Percentiles rank a stretch among this genome's conserved stretches.
Evolutionary conservation across 1,140 invertebrate genomes (phyloP).

Genomic region (Atta colombica): DNA sequence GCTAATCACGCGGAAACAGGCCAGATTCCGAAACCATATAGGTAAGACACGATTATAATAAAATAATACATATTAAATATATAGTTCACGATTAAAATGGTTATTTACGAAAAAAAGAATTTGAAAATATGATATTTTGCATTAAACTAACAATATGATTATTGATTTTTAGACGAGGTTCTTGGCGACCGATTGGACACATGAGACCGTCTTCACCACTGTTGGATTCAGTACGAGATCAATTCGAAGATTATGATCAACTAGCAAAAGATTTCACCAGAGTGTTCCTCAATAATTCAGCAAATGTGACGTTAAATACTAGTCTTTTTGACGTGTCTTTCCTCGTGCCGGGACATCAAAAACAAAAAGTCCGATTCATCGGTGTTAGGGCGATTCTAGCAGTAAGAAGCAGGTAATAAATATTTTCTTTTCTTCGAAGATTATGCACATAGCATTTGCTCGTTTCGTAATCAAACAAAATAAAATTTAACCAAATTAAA

Average conservation of each 20-base stretch:
- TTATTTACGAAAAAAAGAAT: not conserved
- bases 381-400: constrained; percentile 96
- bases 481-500: not conserved
- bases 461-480: not conserved
- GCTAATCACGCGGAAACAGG: constrained; percentile 98
- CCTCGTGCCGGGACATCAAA: constrained; percentile 94
- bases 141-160: constrained; percentile 17
- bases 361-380: constrained; percentile 95
- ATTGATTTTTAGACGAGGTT: constrained; percentile 89
- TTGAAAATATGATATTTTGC: not conserved
- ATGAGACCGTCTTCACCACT: constrained; percentile 97
- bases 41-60: constrained; percentile 86
- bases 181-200: constrained; percentile 97
- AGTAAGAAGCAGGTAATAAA: constrained; percentile 92
- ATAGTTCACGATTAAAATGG: not conserved
- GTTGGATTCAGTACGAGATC: constrained; percentile 95
- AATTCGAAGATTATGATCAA: constrained; percentile 97
- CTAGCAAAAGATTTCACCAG: constrained; percentile 96
- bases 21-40: constrained; percentile 97
- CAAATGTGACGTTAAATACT: constrained; percentile 90
- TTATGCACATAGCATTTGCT: not conserved
- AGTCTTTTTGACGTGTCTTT: constrained; percentile 97
- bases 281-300: constrained; percentile 94
- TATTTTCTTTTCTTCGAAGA: not conserved
- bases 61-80: constrained; percentile 14